Evolutionary conservation across 2,113 vertebrate species (phyloP).

Genomic region (Cebidichthys violaceus): DNA sequence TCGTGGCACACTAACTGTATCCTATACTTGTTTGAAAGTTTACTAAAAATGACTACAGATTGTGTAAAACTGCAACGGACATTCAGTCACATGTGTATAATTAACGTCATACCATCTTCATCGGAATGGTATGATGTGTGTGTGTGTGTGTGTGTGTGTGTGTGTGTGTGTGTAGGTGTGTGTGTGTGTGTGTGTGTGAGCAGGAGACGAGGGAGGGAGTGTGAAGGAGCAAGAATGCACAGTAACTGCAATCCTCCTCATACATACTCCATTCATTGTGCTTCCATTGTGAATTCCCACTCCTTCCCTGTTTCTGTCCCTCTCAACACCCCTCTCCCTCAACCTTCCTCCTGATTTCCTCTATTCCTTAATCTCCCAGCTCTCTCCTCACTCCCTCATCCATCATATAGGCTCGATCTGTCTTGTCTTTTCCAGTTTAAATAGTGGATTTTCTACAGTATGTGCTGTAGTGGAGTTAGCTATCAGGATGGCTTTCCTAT

Average conservation of each 20-base stretch:
- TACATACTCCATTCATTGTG: constrained; percentile 21
- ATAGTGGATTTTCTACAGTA: constrained; percentile 3
- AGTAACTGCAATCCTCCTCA: constrained; percentile 20
- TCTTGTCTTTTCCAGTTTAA: constrained; percentile 24
- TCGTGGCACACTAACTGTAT: neutral
- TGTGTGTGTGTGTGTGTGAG: constrained; percentile 7
- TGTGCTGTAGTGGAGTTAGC: neutral
- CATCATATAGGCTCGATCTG: constrained; percentile 6
- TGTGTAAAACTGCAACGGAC: neutral
- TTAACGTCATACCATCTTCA: neutral
- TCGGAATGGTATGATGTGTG: neutral
- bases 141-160: constrained; percentile 4
- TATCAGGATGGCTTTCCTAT: neutral
- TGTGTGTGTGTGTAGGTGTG: neutral
- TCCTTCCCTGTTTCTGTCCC: neutral
- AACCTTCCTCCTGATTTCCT: neutral
- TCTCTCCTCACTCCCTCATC: constrained; percentile 11
- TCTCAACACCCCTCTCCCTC: neutral
- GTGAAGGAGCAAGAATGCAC: neutral
- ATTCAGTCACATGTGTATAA: neutral
- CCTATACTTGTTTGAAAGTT: constrained; percentile 47
- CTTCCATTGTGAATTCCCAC: constrained; percentile 12
- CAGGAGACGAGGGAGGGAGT: neutral
- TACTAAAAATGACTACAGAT: no score
- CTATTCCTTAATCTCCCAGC: constrained; percentile 14